Percentiles rank a stretch among this genome's conserved stretches.
phyloP scores from a whole-genome alignment of 2,888 invertebrate species.

The Osedax fenrisi region DNA sequence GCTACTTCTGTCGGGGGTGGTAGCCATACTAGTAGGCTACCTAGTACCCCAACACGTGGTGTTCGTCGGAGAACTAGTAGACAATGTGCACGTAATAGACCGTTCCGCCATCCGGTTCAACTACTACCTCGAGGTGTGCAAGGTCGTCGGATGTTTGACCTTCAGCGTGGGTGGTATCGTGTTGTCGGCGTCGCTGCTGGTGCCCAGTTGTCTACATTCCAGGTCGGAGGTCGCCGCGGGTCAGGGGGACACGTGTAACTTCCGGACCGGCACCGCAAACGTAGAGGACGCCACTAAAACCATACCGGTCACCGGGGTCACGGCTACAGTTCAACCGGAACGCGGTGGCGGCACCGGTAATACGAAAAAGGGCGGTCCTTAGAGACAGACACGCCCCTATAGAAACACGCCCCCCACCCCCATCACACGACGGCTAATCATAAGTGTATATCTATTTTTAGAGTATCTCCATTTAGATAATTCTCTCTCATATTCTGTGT shows the following conservation, averaged over 20 bases:
- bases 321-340: constrained; percentile 48
- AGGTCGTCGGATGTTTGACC: constrained; percentile 52
- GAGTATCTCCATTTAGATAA: too few relatives aligned
- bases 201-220: constrained; percentile 53
- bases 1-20: constrained; percentile 51
- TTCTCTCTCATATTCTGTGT: too few relatives aligned
- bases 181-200: constrained; percentile 51
- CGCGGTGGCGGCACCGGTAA: too few relatives aligned
- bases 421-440: too few relatives aligned
- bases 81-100: constrained; percentile 47
- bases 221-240: constrained; percentile 49
- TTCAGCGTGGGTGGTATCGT: constrained; percentile 53
- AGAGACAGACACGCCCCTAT: too few relatives aligned
- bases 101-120: constrained; percentile 51
- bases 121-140: constrained; percentile 52
- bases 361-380: too few relatives aligned
- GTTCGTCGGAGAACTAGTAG: constrained; percentile 46
- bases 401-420: too few relatives aligned
- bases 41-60: constrained; percentile 51
- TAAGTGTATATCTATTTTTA: too few relatives aligned
- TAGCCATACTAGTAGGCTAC: constrained; percentile 53
- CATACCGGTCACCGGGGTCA: constrained; percentile 46
- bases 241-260: constrained; percentile 48
- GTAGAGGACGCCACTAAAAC: too few relatives aligned
- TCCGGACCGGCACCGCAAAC: constrained; percentile 35